These are phyloP conservation scores for Aulostomus chinensis DNA, from an alignment of 2,797 vertebrate species.

Conservation along the genomic window DNA sequence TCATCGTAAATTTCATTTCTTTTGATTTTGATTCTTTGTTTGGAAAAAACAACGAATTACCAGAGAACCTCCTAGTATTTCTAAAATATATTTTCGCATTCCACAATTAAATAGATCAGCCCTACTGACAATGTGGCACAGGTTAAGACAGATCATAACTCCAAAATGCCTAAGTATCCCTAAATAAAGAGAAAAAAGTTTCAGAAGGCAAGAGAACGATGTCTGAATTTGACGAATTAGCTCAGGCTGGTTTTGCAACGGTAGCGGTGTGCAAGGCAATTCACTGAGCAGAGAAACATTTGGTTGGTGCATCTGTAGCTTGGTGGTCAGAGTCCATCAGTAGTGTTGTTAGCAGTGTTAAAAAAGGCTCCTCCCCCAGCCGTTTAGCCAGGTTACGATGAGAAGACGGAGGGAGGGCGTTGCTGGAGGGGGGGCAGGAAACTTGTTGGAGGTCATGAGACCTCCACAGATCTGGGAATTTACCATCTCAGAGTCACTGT, in stretches of 20 bases:
- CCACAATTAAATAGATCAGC: not conserved
- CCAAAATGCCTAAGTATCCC: conserved; percentile 15
- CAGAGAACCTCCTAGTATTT: too few relatives aligned
- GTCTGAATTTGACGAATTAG: conserved; percentile 11
- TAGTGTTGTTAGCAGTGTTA: conserved; percentile 61
- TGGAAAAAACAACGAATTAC: too few relatives aligned
- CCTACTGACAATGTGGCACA: not conserved
- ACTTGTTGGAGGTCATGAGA: conserved; percentile 24
- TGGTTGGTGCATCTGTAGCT: too few relatives aligned
- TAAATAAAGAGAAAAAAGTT: not conserved
- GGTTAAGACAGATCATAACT: conserved; percentile 18
- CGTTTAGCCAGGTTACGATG: conserved; percentile 21
- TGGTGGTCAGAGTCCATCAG: conserved; percentile 1
- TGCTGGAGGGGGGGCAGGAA: conserved; percentile 26
- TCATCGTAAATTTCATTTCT: not conserved
- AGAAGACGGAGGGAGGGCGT: conserved; percentile 11
- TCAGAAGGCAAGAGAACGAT: not conserved
- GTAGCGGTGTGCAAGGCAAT: conserved; percentile 27
- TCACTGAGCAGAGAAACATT: conserved; percentile 3
- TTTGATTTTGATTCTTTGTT: too few relatives aligned
- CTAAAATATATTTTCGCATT: not conserved
- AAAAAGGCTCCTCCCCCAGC: conserved; percentile 31
- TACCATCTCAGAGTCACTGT: conserved; percentile 99
- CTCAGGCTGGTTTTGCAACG: conserved; percentile 1
- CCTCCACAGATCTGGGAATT: conserved; percentile 63